Conservation (phyloP, 2,113 vertebrate species). For the Microcebus tavaratra region DNA sequence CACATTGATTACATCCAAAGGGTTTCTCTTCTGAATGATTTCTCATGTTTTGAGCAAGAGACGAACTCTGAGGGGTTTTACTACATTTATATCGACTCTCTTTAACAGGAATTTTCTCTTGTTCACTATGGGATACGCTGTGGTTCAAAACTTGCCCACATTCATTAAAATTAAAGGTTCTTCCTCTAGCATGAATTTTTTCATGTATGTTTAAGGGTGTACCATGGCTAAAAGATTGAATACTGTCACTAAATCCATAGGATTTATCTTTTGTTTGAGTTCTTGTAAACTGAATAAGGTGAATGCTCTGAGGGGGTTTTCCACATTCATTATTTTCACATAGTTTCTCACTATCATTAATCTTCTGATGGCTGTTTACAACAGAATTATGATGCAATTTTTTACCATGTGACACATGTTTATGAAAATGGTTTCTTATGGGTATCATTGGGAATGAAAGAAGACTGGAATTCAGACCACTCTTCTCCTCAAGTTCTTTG, state of each 20-base stretch:
- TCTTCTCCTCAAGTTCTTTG: slow-evolving; percentile 25
- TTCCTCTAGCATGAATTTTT: slow-evolving; percentile 6
- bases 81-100: slow-evolving; percentile 46
- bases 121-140: not conserved
- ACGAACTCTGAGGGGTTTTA: slow-evolving; percentile 18
- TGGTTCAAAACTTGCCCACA: slow-evolving; percentile 46
- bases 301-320: not conserved
- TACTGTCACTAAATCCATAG: not conserved
- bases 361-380: not conserved
- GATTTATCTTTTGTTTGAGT: slow-evolving; percentile 49
- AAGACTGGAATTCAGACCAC: slow-evolving; percentile 16
- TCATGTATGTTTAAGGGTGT: not conserved
- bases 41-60: slow-evolving; percentile 18
- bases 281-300: slow-evolving; percentile 55
- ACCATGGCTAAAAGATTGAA: not conserved
- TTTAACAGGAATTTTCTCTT: slow-evolving; percentile 26
- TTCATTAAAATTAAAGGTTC: slow-evolving; percentile 57
- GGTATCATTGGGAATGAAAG: slow-evolving; percentile 48
- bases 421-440: slow-evolving; percentile 49
- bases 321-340: slow-evolving; percentile 23
- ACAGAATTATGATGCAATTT: not conserved
- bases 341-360: not conserved
- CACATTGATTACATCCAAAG: slow-evolving; percentile 73
- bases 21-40: slow-evolving; percentile 71
- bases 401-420: slow-evolving; percentile 25